Evolutionary conservation across 2,113 vertebrate genomes (phyloP).

Genomic region (Gambusia affinis): DNA sequence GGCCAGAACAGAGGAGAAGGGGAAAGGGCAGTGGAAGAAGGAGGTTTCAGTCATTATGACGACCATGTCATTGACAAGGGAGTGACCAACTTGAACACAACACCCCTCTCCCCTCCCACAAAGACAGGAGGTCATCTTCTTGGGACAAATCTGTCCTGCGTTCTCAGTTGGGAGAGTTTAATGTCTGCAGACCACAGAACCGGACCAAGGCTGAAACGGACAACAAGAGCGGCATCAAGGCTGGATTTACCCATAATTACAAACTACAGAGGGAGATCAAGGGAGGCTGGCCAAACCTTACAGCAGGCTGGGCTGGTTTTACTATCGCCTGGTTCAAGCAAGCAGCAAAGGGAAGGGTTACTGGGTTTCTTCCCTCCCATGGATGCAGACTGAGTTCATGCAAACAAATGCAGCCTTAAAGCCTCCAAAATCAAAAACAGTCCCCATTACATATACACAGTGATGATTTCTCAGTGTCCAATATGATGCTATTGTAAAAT

Average conservation of each 20-base stretch:
- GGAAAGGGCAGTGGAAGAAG: background rate
- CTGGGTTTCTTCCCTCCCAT: slow-evolving; percentile 45
- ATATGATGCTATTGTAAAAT: no score
- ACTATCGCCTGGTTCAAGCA: slow-evolving; percentile 51
- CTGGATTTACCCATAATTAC: slow-evolving; percentile 71
- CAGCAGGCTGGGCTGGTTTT: slow-evolving; percentile 37
- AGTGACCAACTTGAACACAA: slow-evolving; percentile 22
- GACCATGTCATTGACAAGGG: slow-evolving; percentile 35
- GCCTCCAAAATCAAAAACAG: slow-evolving; percentile 8
- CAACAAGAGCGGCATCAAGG: slow-evolving; percentile 36
- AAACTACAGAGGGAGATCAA: slow-evolving; percentile 62
- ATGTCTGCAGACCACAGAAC: slow-evolving; percentile 49
- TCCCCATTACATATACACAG: background rate
- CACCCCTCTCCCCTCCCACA: background rate
- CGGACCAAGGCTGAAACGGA: slow-evolving; percentile 59
- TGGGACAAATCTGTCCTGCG: slow-evolving; percentile 25
- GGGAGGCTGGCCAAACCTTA: slow-evolving; percentile 42
- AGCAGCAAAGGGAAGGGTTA: slow-evolving; percentile 28
- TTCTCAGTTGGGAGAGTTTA: slow-evolving; percentile 27
- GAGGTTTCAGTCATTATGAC: slow-evolving; percentile 22
- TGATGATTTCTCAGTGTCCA: background rate
- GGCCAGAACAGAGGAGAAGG: slow-evolving; percentile 43
- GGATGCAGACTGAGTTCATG: slow-evolving; percentile 19
- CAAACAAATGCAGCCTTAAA: slow-evolving; percentile 7
- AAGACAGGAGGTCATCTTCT: background rate